Evolutionary conservation across 2,113 vertebrate species (phyloP).

Genomic region (Microtus ochrogaster): DNA sequence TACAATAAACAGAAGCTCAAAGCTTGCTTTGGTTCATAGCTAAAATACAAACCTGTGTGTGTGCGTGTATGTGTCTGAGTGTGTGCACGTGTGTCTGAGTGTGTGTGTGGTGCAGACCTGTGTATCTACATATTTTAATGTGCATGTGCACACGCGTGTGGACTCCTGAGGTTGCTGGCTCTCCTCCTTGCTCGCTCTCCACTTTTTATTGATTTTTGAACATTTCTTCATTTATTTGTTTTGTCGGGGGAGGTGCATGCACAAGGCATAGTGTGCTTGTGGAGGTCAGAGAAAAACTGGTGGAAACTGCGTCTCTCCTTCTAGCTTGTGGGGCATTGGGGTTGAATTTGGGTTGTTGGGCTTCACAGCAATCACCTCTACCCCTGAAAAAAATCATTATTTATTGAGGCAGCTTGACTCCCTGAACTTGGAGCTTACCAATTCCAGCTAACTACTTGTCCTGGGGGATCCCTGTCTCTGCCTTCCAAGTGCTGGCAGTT

Average conservation of each 20-base stretch:
- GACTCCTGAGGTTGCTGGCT: background rate
- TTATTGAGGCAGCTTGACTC: background rate
- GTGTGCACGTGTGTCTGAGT: background rate
- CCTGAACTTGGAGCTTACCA: background rate
- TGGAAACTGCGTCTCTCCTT: background rate
- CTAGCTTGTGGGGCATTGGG: too few species aligned
- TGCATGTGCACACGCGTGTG: background rate
- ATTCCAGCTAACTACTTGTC: background rate
- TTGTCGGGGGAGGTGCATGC: too few species aligned
- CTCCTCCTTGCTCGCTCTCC: background rate
- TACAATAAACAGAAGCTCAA: background rate
- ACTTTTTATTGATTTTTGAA: background rate
- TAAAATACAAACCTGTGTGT: background rate
- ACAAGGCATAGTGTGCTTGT: background rate
- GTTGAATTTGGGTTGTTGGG: background rate
- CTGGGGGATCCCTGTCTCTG: background rate
- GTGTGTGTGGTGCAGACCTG: background rate
- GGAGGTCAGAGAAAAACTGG: background rate
- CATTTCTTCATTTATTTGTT: background rate
- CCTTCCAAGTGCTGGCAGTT: background rate
- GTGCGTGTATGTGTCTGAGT: background rate
- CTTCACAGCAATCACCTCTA: background rate
- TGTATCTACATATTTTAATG: background rate
- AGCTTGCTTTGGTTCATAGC: background rate
- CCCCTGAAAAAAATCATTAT: background rate